A percentile compares a stretch with the other conserved stretches of the same genome.
Conservation (phyloP, 2,113 vertebrate genomes). For the Danionella cerebrum region DNA sequence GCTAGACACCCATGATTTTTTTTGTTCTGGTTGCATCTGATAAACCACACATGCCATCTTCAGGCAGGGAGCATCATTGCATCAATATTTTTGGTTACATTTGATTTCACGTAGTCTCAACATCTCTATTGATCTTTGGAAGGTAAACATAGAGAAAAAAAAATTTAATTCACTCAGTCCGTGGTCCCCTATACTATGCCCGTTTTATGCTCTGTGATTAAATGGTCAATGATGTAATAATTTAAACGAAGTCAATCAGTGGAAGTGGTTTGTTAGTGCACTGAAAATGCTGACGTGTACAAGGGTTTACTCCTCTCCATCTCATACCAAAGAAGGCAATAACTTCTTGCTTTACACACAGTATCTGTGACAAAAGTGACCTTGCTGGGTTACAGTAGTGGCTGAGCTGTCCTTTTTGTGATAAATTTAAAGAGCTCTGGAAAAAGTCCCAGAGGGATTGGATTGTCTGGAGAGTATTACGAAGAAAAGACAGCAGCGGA, state of each 20-base stretch:
- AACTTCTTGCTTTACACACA: conserved; percentile 28
- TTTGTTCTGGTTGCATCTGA: too few relatives aligned
- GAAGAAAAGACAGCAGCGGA: conserved; percentile 14
- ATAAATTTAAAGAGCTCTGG: conserved; percentile 29
- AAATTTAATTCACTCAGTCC: too few relatives aligned
- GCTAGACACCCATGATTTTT: too few relatives aligned
- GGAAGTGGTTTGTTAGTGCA: background rate
- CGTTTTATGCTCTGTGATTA: conserved; percentile 9
- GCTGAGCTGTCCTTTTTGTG: conserved; percentile 22
- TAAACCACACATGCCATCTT: too few relatives aligned
- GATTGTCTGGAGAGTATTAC: conserved; percentile 31
- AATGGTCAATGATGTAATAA: conserved; percentile 21
- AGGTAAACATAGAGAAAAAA: too few relatives aligned
- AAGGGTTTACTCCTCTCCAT: conserved; percentile 3
- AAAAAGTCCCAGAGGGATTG: conserved; percentile 37
- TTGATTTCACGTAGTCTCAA: too few relatives aligned
- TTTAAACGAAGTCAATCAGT: conserved; percentile 12
- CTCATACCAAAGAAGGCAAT: conserved; percentile 11
- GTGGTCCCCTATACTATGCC: background rate
- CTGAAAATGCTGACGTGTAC: conserved; percentile 21
- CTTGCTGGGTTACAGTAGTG: conserved; percentile 34
- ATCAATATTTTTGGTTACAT: too few relatives aligned
- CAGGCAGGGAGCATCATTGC: too few relatives aligned
- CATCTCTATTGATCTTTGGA: too few relatives aligned
- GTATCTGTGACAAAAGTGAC: conserved; percentile 19